These are phyloP conservation scores for Liparis tanakae DNA, from an alignment of 2,797 vertebrate species.

Conservation along the genomic window DNA sequence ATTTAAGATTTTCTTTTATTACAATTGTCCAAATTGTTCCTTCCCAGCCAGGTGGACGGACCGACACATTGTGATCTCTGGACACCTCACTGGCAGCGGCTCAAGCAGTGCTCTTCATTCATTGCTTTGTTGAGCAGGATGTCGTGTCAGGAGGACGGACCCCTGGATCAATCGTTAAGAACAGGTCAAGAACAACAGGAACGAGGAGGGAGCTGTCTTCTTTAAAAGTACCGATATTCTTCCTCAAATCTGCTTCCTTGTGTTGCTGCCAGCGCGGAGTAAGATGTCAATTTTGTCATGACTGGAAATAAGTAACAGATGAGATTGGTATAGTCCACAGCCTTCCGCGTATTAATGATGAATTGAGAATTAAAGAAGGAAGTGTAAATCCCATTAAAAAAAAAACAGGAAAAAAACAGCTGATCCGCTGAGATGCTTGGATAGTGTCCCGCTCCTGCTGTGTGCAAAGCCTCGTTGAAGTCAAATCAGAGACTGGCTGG, in stretches of 20 bases:
- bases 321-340: constrained; percentile 25
- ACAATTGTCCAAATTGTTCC: constrained; percentile 44
- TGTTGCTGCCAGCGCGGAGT: constrained; percentile 52
- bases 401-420: constrained; percentile 29
- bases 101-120: constrained; percentile 53
- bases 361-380: background rate
- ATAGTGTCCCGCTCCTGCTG: constrained; percentile 48
- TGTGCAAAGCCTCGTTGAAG: constrained; percentile 32
- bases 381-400: background rate
- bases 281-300: constrained; percentile 54
- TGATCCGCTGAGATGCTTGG: constrained; percentile 55
- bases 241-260: constrained; percentile 69
- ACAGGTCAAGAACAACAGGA: constrained; percentile 3
- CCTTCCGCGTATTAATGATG: background rate
- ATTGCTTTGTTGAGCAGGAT: constrained; percentile 48
- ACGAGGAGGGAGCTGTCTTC: constrained; percentile 14
- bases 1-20: background rate
- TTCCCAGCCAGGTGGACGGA: constrained; percentile 61
- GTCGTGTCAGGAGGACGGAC: constrained; percentile 36
- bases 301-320: constrained; percentile 45
- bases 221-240: constrained; percentile 61
- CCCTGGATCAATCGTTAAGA: constrained; percentile 27
- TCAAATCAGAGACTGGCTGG: constrained; percentile 58
- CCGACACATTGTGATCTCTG: constrained; percentile 36
- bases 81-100: constrained; percentile 44